Conservation (phyloP, 2,113 vertebrate genomes). For the Pongo abelii region DNA sequence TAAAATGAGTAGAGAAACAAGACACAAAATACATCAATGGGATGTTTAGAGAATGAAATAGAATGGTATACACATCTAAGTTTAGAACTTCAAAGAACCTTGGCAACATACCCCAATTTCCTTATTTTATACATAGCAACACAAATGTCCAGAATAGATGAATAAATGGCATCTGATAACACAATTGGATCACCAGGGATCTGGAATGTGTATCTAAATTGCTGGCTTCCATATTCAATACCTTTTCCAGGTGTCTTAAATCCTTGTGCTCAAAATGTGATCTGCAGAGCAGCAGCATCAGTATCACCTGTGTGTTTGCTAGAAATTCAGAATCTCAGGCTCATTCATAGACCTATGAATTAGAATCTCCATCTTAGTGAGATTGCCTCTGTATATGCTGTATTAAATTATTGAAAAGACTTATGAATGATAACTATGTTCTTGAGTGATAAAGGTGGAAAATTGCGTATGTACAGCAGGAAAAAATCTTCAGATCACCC, state of each 20-base stretch:
- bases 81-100: not conserved
- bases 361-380: not conserved
- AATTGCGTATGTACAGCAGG: not conserved
- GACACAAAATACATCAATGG: not conserved
- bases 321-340: not conserved
- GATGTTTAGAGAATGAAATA: not conserved
- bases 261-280: not conserved
- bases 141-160: not conserved
- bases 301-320: not conserved
- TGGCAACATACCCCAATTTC: rapidly evolving
- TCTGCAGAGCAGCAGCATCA: not conserved
- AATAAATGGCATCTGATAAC: not conserved
- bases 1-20: not conserved
- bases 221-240: not conserved
- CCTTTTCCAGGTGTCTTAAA: not conserved
- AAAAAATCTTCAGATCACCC: not conserved
- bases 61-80: not conserved
- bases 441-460: not conserved
- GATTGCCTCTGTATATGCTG: not conserved
- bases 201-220: not conserved
- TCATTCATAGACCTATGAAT: not conserved
- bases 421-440: not conserved
- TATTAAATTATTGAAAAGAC: not conserved
- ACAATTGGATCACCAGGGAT: not conserved
- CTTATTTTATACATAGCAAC: not conserved